Evolutionary conservation across 2,888 invertebrate genomes (phyloP).

Genomic region (Tachina fera): DNA sequence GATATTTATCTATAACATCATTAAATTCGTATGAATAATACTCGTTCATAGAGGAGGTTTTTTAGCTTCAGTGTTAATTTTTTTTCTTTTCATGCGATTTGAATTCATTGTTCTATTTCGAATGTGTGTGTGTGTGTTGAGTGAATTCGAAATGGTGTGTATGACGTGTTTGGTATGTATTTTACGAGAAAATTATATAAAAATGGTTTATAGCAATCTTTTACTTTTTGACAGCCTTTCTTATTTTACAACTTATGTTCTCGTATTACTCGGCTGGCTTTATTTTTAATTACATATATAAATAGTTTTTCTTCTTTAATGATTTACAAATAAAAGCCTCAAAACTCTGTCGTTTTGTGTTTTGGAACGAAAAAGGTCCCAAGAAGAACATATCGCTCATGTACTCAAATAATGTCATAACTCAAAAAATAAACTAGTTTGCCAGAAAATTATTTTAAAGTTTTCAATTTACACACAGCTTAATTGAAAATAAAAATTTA

Average conservation of each 20-base stretch:
- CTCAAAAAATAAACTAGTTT: too few relatives aligned
- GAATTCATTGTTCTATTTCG: slow-evolving; percentile 37
- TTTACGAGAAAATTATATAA: slow-evolving; percentile 23
- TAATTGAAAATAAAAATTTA: too few relatives aligned
- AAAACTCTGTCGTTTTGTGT: too few relatives aligned
- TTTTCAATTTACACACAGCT: too few relatives aligned
- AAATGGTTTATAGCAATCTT: not conserved
- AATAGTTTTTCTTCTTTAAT: not conserved
- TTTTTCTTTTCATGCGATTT: slow-evolving; percentile 20
- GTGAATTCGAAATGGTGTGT: not conserved
- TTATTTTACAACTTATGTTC: not conserved
- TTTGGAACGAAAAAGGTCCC: too few relatives aligned
- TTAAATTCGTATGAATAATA: slow-evolving; percentile 36
- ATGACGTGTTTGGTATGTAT: slow-evolving; percentile 27
- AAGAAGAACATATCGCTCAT: too few relatives aligned
- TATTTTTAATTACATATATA: not conserved
- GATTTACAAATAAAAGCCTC: too few relatives aligned
- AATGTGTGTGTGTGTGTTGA: not conserved
- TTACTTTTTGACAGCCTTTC: slow-evolving; percentile 1
- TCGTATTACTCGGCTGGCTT: not conserved
- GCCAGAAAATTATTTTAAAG: too few relatives aligned
- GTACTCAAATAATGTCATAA: too few relatives aligned
- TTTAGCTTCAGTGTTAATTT: slow-evolving; percentile 21
- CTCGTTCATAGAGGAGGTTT: slow-evolving; percentile 17
- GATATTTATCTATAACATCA: slow-evolving; percentile 57